phyloP scores from a whole-genome alignment of 2,797 vertebrate genomes.

The Phrynocephalus forsythii region DNA sequence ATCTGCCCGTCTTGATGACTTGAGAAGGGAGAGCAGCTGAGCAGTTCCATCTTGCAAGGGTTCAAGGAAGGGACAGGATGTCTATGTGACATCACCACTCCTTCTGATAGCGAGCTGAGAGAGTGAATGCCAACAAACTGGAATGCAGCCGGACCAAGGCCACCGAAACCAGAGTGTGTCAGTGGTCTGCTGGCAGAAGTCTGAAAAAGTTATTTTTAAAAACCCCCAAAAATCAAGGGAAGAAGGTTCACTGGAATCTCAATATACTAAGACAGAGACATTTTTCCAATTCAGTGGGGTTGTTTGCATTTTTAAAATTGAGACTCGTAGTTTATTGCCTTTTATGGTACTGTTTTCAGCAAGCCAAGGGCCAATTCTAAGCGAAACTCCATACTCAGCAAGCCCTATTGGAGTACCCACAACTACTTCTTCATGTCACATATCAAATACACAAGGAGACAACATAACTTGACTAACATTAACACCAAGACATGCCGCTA shows the following conservation, averaged over 20 bases:
- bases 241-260: background rate
- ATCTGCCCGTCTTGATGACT: constrained; percentile 12
- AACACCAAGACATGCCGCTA: too few relatives aligned
- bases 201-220: background rate
- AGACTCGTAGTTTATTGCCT: too few relatives aligned
- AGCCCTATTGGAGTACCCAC: too few relatives aligned
- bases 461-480: too few relatives aligned
- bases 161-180: background rate
- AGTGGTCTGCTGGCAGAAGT: background rate
- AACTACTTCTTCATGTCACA: too few relatives aligned
- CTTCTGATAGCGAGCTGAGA: background rate
- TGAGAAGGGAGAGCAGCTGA: constrained; percentile 33
- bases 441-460: too few relatives aligned
- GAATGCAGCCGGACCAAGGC: background rate
- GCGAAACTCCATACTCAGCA: too few relatives aligned
- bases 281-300: too few relatives aligned
- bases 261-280: too few relatives aligned
- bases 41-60: background rate
- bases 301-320: too few relatives aligned
- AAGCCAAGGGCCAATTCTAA: too few relatives aligned
- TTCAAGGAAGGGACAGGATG: background rate
- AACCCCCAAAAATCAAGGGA: background rate
- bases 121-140: background rate
- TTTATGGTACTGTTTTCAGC: too few relatives aligned
- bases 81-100: background rate